A percentile compares a stretch with the other conserved stretches of the same genome.
These are phyloP conservation scores for Crambe crambe DNA, from an alignment of 37 sponge, comb jelly and placozoan species.

Conservation along the genomic window DNA sequence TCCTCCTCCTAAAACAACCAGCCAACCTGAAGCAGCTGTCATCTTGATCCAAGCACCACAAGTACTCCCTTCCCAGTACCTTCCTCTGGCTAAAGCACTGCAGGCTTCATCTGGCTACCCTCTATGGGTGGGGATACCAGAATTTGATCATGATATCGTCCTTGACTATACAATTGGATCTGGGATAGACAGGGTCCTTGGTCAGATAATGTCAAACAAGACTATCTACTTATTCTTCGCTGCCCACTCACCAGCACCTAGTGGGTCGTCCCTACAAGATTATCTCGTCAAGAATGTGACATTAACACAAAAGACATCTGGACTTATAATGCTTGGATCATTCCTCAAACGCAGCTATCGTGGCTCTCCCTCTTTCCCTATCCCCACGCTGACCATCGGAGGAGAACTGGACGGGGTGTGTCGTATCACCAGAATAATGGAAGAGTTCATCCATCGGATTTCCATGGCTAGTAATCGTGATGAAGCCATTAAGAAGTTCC, in stretches of 20 bases:
- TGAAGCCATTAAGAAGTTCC: conserved; percentile 35
- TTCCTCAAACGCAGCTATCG: conserved; percentile 56
- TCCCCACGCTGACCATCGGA: conserved; percentile 70
- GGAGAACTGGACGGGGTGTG: conserved; percentile 84
- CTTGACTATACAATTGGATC: too few species aligned
- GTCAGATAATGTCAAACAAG: too few species aligned
- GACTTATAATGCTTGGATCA: too few species aligned
- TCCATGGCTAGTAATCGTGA: conserved; percentile 11
- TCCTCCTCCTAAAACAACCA: conserved; percentile 39
- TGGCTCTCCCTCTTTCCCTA: conserved; percentile 50
- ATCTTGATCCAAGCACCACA: conserved; percentile 68
- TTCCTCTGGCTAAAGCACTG: conserved; percentile 52
- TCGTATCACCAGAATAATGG: conserved; percentile 79
- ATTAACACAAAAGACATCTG: too few species aligned
- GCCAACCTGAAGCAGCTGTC: conserved; percentile 32
- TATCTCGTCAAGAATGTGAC: too few species aligned
- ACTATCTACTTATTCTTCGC: too few species aligned
- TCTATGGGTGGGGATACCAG: conserved; percentile 82
- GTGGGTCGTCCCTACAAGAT: too few species aligned
- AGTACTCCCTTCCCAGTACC: conserved; percentile 56
- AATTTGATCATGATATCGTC: too few species aligned
- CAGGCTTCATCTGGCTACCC: conserved; percentile 42
- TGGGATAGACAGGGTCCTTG: too few species aligned
- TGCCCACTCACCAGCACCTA: too few species aligned
- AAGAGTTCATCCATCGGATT: conserved; percentile 67